These are phyloP conservation scores for Coleophora flavipennella DNA, from an alignment of 2,888 invertebrate genomes.

Conservation along the genomic window DNA sequence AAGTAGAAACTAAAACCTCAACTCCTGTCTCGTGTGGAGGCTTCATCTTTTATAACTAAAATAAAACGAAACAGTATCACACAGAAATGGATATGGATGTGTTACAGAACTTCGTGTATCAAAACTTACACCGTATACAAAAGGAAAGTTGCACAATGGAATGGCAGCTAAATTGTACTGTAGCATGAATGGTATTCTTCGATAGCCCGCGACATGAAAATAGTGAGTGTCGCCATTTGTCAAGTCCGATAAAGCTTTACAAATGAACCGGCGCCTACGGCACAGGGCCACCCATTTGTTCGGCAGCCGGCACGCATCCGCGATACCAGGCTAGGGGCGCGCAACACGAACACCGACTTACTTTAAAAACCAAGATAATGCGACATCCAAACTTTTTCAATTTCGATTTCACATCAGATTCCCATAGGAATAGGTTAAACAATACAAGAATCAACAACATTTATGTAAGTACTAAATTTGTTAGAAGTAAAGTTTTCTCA, in stretches of 20 bases:
- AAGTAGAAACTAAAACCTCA: conserved; percentile 25
- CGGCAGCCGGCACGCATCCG: conserved; percentile 42
- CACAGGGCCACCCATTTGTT: conserved; percentile 48
- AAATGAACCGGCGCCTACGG: conserved; percentile 57
- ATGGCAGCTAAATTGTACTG: conserved; percentile 23
- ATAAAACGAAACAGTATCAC: conserved; percentile 16
- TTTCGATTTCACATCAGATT: not conserved
- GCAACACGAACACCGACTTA: conserved; percentile 44
- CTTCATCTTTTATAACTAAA: conserved; percentile 12
- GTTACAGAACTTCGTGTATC: conserved; percentile 8
- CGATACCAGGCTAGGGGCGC: conserved; percentile 26
- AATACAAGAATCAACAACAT: no score
- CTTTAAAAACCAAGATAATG: conserved; percentile 37
- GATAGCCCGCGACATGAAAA: conserved; percentile 52
- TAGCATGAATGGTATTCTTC: conserved; percentile 33
- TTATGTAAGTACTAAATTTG: conserved; percentile 15
- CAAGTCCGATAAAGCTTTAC: conserved; percentile 61
- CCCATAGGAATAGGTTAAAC: no score
- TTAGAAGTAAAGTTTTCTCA: conserved; percentile 32
- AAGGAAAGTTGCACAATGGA: conserved; percentile 19
- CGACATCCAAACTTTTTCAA: conserved; percentile 29
- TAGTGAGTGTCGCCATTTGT: conserved; percentile 55
- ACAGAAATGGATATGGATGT: conserved; percentile 8
- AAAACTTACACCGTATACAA: conserved; percentile 13
- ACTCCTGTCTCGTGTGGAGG: conserved; percentile 12